Percentiles rank a stretch among this genome's conserved stretches.
Evolutionary conservation across 2,797 vertebrate genomes (phyloP).

Genomic region (Cuculus canorus): DNA sequence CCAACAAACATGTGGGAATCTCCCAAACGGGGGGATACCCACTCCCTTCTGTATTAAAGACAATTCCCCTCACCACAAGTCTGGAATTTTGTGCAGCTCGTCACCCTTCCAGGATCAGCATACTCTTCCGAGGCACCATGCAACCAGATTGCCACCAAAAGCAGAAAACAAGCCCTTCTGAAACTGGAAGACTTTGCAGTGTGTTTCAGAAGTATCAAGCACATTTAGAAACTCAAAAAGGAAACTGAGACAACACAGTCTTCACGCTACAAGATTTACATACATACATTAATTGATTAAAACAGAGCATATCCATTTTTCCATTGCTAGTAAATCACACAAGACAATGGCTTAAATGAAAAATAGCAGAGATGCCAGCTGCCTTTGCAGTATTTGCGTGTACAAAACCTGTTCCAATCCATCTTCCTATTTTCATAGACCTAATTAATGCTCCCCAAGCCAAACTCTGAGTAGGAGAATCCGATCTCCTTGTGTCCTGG

Average conservation of each 20-base stretch:
- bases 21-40: neutral
- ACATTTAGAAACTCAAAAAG: neutral
- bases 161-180: accelerated
- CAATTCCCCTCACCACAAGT: neutral
- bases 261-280: neutral
- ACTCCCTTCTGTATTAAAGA: neutral
- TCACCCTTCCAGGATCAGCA: neutral
- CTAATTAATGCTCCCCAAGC: neutral
- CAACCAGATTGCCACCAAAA: neutral
- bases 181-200: neutral
- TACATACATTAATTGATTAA: neutral
- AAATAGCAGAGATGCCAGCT: neutral
- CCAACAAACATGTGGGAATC: neutral
- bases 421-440: no score
- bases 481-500: accelerated
- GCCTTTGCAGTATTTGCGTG: accelerated
- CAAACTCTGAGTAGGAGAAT: accelerated
- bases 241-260: neutral
- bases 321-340: neutral
- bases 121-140: neutral
- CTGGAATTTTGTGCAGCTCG: neutral
- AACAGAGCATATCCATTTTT: neutral
- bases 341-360: neutral
- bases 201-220: neutral
- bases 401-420: neutral